Percentiles rank a stretch among this genome's conserved stretches.
Conservation (phyloP, 2,113 vertebrate genomes). For the Hystrix brachyura region DNA sequence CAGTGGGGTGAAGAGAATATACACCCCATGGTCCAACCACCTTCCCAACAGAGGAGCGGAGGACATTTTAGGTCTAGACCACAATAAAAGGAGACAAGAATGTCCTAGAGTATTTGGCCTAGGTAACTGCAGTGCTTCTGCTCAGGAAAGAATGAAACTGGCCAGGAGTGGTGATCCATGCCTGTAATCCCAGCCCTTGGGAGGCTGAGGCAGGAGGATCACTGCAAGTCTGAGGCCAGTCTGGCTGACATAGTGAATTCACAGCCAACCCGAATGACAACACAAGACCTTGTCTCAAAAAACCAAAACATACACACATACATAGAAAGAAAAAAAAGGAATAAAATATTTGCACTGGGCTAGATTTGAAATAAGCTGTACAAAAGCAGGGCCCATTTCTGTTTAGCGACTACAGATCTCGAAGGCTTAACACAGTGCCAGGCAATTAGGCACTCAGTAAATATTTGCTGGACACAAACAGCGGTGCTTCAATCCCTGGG, state of each 20-base stretch:
- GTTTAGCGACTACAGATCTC: neutral
- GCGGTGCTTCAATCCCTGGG: neutral
- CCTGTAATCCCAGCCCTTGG: neutral
- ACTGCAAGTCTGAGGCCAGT: neutral
- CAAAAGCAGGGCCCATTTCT: neutral
- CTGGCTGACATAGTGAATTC: neutral
- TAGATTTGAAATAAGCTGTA: neutral
- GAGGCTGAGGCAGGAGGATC: neutral
- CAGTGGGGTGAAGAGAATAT: neutral
- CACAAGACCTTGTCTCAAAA: neutral
- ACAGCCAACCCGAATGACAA: neutral
- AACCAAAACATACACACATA: neutral
- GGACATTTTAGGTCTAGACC: neutral
- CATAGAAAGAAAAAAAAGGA: neutral
- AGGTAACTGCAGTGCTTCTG: neutral
- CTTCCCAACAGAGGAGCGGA: neutral
- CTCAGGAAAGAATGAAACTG: neutral
- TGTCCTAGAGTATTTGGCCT: neutral
- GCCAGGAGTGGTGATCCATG: neutral
- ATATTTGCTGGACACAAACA: accelerated
- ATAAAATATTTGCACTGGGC: neutral
- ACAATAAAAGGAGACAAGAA: neutral
- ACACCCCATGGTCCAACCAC: neutral
- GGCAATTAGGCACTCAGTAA: neutral
- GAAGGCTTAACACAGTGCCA: neutral